Evolutionary conservation across 1,140 invertebrate species (phyloP).

Genomic region (Acyrthosiphon pisum): DNA sequence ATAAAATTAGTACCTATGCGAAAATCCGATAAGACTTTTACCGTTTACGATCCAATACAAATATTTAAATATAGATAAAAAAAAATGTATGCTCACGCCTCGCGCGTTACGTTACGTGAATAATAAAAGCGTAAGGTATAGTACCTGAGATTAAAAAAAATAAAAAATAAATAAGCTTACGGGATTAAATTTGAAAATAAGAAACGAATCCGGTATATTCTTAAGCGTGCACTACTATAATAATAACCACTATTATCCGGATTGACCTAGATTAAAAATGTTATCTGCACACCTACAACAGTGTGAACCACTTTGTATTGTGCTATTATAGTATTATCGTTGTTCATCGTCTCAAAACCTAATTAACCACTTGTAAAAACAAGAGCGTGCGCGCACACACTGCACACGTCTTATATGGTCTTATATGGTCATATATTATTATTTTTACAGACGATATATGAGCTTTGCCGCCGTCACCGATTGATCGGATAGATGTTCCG

Average conservation of each 20-base stretch:
- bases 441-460: not conserved
- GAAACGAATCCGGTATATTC: not conserved
- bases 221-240: conserved; percentile 14
- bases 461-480: not conserved
- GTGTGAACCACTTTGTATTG: conserved; percentile 8
- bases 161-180: not conserved
- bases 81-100: not conserved
- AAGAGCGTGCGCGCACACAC: not conserved
- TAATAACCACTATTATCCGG: not conserved
- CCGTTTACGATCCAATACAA: not conserved
- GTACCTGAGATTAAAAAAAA: not conserved
- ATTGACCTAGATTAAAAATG: conserved; percentile 16
- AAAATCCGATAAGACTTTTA: not conserved
- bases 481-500: not conserved
- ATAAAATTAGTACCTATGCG: not conserved
- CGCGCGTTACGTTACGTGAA: not conserved
- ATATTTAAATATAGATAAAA: not conserved
- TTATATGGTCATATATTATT: not conserved
- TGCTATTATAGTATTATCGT: conserved; percentile 27
- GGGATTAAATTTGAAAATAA: conserved; percentile 15
- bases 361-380: conserved; percentile 14
- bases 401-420: not conserved
- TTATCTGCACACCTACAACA: not conserved
- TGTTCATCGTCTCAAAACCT: not conserved
- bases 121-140: not conserved